phyloP scores from a whole-genome alignment of 2,888 invertebrate species.

The Physocephala rufipes region DNA sequence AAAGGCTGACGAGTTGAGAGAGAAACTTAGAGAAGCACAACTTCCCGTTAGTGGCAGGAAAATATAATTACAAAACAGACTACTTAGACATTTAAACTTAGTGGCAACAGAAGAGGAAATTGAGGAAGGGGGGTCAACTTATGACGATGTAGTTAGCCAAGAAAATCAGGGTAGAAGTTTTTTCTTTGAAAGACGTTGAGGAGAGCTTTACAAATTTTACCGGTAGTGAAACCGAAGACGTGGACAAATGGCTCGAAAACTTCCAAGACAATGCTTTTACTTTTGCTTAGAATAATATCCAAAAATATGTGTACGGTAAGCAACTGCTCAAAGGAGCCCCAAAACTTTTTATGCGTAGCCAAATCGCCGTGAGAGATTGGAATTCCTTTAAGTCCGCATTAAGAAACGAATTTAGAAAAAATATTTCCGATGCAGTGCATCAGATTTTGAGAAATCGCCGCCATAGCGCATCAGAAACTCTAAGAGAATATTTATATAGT shows the following conservation, averaged over 20 bases:
- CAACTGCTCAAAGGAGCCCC: conserved; percentile 12
- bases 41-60: conserved; percentile 4
- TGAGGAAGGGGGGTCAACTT: background rate
- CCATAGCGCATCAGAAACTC: too few species aligned
- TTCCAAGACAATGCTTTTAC: conserved; percentile 4
- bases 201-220: conserved; percentile 20
- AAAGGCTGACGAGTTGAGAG: conserved; percentile 6
- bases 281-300: background rate
- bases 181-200: conserved; percentile 15
- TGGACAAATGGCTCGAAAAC: background rate
- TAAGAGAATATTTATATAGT: too few species aligned
- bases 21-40: conserved; percentile 11
- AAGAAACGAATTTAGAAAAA: too few species aligned
- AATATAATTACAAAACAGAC: conserved; percentile 13
- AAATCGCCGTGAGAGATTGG: too few species aligned
- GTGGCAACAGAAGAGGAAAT: background rate
- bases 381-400: too few species aligned
- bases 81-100: background rate
- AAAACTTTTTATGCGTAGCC: background rate
- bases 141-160: background rate
- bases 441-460: too few species aligned
- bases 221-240: conserved; percentile 1
- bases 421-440: too few species aligned
- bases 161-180: background rate
- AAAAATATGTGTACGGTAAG: conserved; percentile 2